phyloP scores from a whole-genome alignment of 2,797 vertebrate species.

The Sciurus vulgaris region DNA sequence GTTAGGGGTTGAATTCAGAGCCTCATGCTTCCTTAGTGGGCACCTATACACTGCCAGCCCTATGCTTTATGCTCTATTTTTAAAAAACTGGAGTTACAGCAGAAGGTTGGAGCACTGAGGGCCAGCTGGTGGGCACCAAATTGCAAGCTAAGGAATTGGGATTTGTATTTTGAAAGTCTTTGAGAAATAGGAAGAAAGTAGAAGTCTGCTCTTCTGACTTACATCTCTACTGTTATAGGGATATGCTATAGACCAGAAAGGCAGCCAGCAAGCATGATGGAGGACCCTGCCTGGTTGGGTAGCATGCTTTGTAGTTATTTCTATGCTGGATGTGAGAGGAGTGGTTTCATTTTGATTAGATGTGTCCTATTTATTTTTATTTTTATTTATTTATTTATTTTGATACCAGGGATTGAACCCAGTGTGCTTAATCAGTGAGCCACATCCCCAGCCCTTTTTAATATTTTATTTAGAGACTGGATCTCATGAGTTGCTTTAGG shows the following conservation, averaged over 20 bases:
- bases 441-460: no score
- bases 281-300: neutral
- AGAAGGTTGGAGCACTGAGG: neutral
- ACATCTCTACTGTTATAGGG: neutral
- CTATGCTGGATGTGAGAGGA: neutral
- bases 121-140: neutral
- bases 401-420: no score
- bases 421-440: no score
- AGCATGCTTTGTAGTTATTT: neutral
- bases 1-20: neutral
- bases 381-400: no score
- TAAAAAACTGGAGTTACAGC: neutral
- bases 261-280: neutral
- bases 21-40: neutral
- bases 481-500: no score
- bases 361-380: neutral
- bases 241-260: neutral
- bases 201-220: neutral
- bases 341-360: slow-evolving; percentile 22
- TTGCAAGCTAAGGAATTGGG: neutral
- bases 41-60: no score
- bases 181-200: neutral
- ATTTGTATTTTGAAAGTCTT: neutral
- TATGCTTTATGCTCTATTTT: neutral
- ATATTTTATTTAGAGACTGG: no score